Evolutionary conservation across 2,113 vertebrate genomes (phyloP).

Genomic region (Synchiropus splendidus): DNA sequence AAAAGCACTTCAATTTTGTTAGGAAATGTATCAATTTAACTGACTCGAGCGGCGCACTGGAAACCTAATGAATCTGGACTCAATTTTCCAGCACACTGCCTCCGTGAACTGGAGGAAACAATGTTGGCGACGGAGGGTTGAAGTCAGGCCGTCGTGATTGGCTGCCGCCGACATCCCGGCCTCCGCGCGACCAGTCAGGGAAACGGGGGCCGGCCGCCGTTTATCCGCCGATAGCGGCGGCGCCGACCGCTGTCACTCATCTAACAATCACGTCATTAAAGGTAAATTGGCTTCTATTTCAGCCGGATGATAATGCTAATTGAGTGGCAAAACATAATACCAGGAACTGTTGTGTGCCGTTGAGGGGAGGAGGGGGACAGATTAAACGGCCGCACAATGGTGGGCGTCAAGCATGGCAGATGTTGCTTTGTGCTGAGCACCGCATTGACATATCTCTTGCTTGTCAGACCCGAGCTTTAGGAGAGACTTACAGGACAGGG

Average conservation of each 20-base stretch:
- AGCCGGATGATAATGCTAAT: constrained; percentile 99
- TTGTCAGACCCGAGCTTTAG: constrained; percentile 86
- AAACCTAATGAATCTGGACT: constrained; percentile 99
- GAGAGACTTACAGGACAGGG: constrained; percentile 78
- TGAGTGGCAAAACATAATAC: constrained; percentile 99
- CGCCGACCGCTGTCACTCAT: constrained; percentile 83
- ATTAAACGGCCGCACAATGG: constrained; percentile 96
- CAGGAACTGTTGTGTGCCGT: constrained; percentile 91
- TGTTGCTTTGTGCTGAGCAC: constrained; percentile 96
- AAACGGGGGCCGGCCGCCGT: constrained; percentile 60
- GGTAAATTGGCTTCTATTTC: constrained; percentile 99
- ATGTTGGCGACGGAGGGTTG: constrained; percentile 88
- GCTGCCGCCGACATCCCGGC: constrained; percentile 66
- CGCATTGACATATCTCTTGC: constrained; percentile 90
- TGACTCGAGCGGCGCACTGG: constrained; percentile 97
- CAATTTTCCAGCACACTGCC: constrained; percentile 99
- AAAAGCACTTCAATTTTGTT: constrained; percentile 99
- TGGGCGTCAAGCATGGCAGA: constrained; percentile 95
- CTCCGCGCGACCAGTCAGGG: constrained; percentile 71
- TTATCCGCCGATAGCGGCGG: constrained; percentile 78
- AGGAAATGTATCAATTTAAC: constrained; percentile 99
- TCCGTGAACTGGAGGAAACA: constrained; percentile 96
- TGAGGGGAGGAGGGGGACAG: constrained; percentile 89
- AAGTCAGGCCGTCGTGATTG: constrained; percentile 75
- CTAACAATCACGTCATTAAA: constrained; percentile 99